Conservation (phyloP, 2,888 invertebrate species). For the Anorthoa munda region DNA sequence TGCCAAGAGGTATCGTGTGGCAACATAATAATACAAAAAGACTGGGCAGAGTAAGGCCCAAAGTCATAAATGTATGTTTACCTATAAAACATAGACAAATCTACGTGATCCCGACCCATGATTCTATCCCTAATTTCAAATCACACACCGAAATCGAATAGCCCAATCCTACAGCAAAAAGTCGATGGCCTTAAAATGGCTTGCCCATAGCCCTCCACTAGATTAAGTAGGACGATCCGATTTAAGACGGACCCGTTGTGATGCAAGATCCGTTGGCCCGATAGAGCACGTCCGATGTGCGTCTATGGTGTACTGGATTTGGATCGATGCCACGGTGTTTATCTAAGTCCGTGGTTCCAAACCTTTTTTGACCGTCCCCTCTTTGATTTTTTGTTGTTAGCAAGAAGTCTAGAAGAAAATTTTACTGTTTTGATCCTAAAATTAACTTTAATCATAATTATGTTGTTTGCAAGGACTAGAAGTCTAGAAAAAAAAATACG, state of each 20-base stretch:
- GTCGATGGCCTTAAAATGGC: conserved; percentile 34
- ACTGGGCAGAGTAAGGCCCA: too few relatives aligned
- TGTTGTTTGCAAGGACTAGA: too few relatives aligned
- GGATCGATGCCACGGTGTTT: conserved; percentile 59
- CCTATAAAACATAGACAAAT: conserved; percentile 11
- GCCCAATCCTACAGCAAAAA: conserved; percentile 41
- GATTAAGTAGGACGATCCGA: conserved; percentile 64
- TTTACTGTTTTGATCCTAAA: too few relatives aligned
- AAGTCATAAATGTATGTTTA: neutral
- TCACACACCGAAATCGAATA: conserved; percentile 27
- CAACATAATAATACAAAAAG: too few relatives aligned
- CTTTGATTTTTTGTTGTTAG: too few relatives aligned
- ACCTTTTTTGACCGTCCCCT: too few relatives aligned
- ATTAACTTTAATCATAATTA: too few relatives aligned
- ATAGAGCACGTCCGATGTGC: conserved; percentile 63
- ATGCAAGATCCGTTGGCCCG: conserved; percentile 51
- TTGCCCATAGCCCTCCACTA: conserved; percentile 45
- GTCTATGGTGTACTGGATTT: conserved; percentile 51
- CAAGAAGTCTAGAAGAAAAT: too few relatives aligned
- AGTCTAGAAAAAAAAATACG: too few relatives aligned
- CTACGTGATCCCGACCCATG: conserved; percentile 8
- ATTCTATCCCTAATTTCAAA: conserved; percentile 37
- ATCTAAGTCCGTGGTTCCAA: conserved; percentile 18
- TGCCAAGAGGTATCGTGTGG: too few relatives aligned
- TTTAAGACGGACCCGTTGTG: conserved; percentile 56